Base-by-base conservation (phyloP, 2,888 invertebrate genomes). In the Allygus modestus region DNA sequence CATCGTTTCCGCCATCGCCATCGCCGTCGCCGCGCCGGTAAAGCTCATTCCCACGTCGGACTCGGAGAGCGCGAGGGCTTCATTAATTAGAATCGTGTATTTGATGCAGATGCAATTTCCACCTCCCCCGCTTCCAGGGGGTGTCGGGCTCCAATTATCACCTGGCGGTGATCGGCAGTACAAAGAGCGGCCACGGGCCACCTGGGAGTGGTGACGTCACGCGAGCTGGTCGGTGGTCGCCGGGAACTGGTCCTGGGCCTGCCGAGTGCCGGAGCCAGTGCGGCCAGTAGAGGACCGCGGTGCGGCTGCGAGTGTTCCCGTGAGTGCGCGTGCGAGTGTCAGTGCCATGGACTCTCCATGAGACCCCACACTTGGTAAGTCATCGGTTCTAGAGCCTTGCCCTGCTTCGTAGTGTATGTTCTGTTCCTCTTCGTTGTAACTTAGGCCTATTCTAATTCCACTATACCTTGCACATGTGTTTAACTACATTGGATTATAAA, bases 131-230 rank as follows among this genome's bases (percentile, higher is more conserved):
- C 54, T 11, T 28, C 65, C 31, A 15, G 65, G 17, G 65, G 65
- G 65, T 65, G 65, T 65, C 15, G 65, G 65, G n/a, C 37, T 1
- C 33, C 71, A 71, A 71, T 71, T 71, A 71, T 71, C 71, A 71
- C 71, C 71, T 41, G 37, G 71, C 69, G 69, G 69, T 37, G 69
- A 31, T 31, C 33, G 69, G 69, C 69, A 31, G 31, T 15, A 71
- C 71, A 71, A 71, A 71, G 69, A 28, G 71, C 20, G 71, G 15
- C 71, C 1, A 20, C 20, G 71, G 71, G 71, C 71, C 71, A 71
- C 71, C 71, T 71, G 41, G 37, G 71, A 71, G 71, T 11, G 1
- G 71, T 71, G 71, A 71, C 71, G 71, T 71, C 71, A 71, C 37
- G 12, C 28, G 31, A 2, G n/a, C n/a, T 31, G 28, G 28, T 23